A percentile compares a stretch with the other conserved stretches of the same genome.
These are phyloP conservation scores for Passer domesticus DNA, from an alignment of 2,113 vertebrate genomes.

Conservation along the genomic window DNA sequence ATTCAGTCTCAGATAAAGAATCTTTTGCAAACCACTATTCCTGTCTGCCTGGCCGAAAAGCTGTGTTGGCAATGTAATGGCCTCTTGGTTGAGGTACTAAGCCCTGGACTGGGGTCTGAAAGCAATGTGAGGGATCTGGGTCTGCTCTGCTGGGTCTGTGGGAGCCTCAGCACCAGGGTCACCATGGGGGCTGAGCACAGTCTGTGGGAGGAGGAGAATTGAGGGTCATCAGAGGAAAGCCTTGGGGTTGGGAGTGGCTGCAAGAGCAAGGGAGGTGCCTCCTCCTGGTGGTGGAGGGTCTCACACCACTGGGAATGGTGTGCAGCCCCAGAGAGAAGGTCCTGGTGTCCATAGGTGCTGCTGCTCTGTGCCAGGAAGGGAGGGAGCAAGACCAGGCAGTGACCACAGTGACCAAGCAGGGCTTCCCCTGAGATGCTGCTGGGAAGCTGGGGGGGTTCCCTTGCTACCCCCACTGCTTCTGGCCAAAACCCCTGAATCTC, in stretches of 20 bases:
- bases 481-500: neutral
- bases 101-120: neutral
- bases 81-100: neutral
- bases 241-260: rapidly evolving
- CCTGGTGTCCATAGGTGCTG: neutral
- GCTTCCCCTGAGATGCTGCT: neutral
- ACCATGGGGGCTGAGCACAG: neutral
- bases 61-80: neutral
- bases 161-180: neutral
- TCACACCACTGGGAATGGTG: rapidly evolving
- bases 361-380: rapidly evolving
- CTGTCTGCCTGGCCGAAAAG: neutral
- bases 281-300: neutral
- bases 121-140: neutral
- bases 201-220: rapidly evolving
- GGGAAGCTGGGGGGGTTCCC: too few relatives aligned
- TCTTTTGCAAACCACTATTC: neutral
- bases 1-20: neutral
- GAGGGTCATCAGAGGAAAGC: neutral
- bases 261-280: too few relatives aligned
- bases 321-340: neutral
- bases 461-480: neutral
- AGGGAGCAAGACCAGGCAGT: neutral
- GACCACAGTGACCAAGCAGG: rapidly evolving
- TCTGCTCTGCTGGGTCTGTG: neutral